phyloP scores from a whole-genome alignment of 2,113 vertebrate species.

The Hyperopisus bebe region DNA sequence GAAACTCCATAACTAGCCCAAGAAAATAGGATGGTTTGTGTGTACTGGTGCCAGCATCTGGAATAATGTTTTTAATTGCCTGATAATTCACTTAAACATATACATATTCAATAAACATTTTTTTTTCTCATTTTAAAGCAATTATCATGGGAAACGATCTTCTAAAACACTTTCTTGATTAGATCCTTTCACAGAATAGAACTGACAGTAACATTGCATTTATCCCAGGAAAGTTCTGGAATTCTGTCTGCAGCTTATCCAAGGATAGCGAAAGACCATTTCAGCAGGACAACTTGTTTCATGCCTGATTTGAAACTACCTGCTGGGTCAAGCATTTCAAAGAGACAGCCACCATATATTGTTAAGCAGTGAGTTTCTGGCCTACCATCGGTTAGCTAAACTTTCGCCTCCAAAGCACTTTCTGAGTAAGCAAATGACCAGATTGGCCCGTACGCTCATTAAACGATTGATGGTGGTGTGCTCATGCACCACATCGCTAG shows the following conservation, averaged over 20 bases:
- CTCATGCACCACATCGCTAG: neutral
- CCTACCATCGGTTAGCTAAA: neutral
- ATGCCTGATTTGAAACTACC: neutral
- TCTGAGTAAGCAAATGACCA: conserved; percentile 1
- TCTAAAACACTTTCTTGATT: neutral
- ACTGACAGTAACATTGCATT: neutral
- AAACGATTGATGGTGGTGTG: neutral
- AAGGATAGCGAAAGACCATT: neutral
- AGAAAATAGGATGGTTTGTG: conserved; percentile 22
- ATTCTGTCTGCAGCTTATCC: neutral
- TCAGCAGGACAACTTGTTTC: neutral
- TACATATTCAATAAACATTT: neutral
- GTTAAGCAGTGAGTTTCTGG: neutral
- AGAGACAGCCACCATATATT: neutral
- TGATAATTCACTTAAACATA: neutral
- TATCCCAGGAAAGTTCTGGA: neutral
- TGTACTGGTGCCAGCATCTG: neutral
- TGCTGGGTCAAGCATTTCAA: neutral
- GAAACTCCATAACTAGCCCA: conserved; percentile 19
- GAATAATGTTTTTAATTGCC: neutral
- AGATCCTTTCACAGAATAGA: neutral
- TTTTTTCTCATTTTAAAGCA: neutral
- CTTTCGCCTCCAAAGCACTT: neutral
- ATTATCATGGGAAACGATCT: neutral
- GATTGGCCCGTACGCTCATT: neutral